Conservation (phyloP, 1,140 invertebrate species). For the Diachasma alloeum region DNA sequence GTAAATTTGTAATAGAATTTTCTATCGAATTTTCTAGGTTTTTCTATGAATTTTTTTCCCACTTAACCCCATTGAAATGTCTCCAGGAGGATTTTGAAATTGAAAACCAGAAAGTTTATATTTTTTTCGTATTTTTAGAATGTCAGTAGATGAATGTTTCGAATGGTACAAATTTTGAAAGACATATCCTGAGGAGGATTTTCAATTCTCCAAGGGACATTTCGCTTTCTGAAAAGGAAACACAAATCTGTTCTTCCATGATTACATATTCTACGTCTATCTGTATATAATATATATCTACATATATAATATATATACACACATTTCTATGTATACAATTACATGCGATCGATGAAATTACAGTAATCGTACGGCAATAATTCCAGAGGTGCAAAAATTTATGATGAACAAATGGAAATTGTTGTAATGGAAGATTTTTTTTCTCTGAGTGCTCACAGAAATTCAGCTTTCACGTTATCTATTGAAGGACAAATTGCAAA, state of each 20-base stretch:
- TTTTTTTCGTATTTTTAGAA: slow-evolving; percentile 13
- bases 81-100: neutral
- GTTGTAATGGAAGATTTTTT: neutral
- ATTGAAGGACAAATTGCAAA: neutral
- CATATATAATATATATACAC: slow-evolving; percentile 42
- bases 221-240: slow-evolving; percentile 46
- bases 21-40: too few relatives aligned
- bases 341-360: neutral
- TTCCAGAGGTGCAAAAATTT: neutral
- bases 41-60: too few relatives aligned
- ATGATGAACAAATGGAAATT: neutral
- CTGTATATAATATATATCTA: slow-evolving; percentile 40
- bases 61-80: neutral
- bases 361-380: neutral
- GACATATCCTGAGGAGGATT: slow-evolving; percentile 28
- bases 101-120: neutral
- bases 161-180: slow-evolving; percentile 29
- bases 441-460: neutral
- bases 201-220: slow-evolving; percentile 23
- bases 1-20: too few relatives aligned
- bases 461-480: neutral
- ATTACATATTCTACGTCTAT: slow-evolving; percentile 44
- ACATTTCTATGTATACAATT: slow-evolving; percentile 40
- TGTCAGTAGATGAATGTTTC: neutral
- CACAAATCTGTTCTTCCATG: slow-evolving; percentile 62